Base-by-base conservation (phyloP, 2,888 invertebrate genomes). In the Pandemis heparana region DNA sequence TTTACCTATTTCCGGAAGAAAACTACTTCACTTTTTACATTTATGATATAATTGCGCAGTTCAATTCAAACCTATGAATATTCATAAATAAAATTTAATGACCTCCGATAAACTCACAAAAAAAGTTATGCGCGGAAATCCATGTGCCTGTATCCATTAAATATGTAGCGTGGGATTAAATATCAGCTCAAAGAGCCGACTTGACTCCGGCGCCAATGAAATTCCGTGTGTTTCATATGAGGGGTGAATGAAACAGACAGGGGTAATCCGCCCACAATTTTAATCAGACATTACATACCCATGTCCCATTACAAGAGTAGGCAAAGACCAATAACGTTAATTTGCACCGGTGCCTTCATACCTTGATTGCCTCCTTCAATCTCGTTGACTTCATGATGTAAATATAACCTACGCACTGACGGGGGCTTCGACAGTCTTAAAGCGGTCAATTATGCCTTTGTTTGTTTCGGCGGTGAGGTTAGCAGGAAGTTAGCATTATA, bases 141-240 rank as follows among this genome's bases (percentile, higher is more conserved):
- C 23, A 12, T 23, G 56, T 10, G 23, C 56, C 23, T 56, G 23
- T 56, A 23, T 23, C 23, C 56, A 56, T 23, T 56, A 56, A 23
- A 56, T 56, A 56, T 12, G 23, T 23, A 56, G 56, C 56, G 10
- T 23, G 23, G 18, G 18, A 53, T 53, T 53, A 53, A 53, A 53
- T 53, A 53, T 53, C 53, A 53, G 53, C 53, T 53, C 23, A 23
- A 56, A 56, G 56, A 56, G 56, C 56, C 18, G 23, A 23, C 23
- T 56, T 23, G 56, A 56, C 12, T 56, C 56, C 23, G 56, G 12
- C 23, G 56, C 56, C 56, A 12, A 56, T 56, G 56, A 56, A 56
- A 56, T 56, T 56, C 56, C 56, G 56, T 56, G 56, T 56, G 56
- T 56, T 23, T 56, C 56, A 56, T 56, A 56, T 23, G 56, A 56